Evolutionary conservation across 2,888 invertebrate genomes (phyloP), one percentile per base, ranked within the genome.

Genomic region (Crepidodera aurea): DNA sequence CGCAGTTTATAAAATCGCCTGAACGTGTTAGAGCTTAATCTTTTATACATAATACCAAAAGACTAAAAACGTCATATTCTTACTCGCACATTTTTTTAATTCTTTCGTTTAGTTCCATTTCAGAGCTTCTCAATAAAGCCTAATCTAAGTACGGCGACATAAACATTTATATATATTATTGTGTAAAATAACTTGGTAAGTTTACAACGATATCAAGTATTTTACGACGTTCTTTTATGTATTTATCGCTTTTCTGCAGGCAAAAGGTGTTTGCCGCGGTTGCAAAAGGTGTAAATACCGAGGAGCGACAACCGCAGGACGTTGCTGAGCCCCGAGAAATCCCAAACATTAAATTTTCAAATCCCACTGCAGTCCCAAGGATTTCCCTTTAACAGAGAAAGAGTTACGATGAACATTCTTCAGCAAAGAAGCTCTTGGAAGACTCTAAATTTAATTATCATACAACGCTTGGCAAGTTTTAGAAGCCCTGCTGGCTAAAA

Each of bases 321-420:
- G 19, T 29, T 10, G 18, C 15, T 19, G 15, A 53, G 51, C 39
- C 37, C 8, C 18, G 13, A 19, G 29, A 54, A 32, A 54, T 54
- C 54, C 54, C 54, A 40, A 54, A 42, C 42, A 54, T 54, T 54
- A 42, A 54, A 54, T 54, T 54, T 54, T 54, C 54, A 54, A 54
- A 42, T 54, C 54, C 42, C 54, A 15, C 54, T 54, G 54, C 22
- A 54, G 19, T 10, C 15, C 42, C 16, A 18, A 42, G 42, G 54
- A 54, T 54, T 54, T 54, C 42, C 8, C 12, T 42, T 2, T 42
- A 53, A 27, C 18, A 42, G 22, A 27, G 42, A 29, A 42, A 27
- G 29, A 54, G 42, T 42, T 29, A 54, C 54, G 42, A 54, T 27
- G 6, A 42, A 42, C 27, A 53, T 53, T 39, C 10, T 10, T 40